Evolutionary conservation across 2,888 invertebrate species (phyloP).

Genomic region (Hemicrepidius hirtus): DNA sequence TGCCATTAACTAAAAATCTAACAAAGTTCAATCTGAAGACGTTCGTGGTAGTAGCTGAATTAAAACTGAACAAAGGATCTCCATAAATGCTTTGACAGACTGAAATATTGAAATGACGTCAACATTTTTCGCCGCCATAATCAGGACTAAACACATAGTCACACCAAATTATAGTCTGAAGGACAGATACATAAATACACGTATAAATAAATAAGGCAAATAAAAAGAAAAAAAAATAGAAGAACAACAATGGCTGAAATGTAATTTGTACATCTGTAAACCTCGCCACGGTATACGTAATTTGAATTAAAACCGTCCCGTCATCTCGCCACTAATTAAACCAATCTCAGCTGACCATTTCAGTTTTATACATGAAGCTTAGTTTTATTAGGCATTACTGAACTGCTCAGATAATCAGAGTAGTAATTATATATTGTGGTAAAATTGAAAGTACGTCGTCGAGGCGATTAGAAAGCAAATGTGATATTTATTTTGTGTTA

Average conservation of each 20-base stretch:
- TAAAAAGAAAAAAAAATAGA: conserved; percentile 46
- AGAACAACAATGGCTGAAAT: conserved; percentile 62
- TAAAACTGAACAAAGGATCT: conserved; percentile 57
- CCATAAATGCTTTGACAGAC: conserved; percentile 56
- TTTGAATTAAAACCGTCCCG: conserved; percentile 66
- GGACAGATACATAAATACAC: conserved; percentile 58
- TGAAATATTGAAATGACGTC: conserved; percentile 61
- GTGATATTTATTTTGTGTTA: conserved; percentile 48
- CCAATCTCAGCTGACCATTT: conserved; percentile 56
- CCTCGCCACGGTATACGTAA: conserved; percentile 60
- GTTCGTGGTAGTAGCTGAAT: conserved; percentile 58
- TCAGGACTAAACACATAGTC: conserved; percentile 56
- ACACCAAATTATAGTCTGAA: conserved; percentile 58
- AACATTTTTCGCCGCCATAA: conserved; percentile 55
- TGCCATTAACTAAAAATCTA: conserved; percentile 30
- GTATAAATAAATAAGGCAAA: conserved; percentile 59
- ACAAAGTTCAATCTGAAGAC: conserved; percentile 21
- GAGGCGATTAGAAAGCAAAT: conserved; percentile 51
- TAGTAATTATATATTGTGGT: conserved; percentile 54
- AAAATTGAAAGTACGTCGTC: conserved; percentile 50
- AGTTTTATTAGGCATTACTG: conserved; percentile 38
- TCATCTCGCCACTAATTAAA: conserved; percentile 68
- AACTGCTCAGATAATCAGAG: conserved; percentile 40
- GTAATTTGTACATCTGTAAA: conserved; percentile 67
- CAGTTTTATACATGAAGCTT: conserved; percentile 45